Evolutionary conservation across 2,113 vertebrate species (phyloP).

Genomic region (Rhea americana): DNA sequence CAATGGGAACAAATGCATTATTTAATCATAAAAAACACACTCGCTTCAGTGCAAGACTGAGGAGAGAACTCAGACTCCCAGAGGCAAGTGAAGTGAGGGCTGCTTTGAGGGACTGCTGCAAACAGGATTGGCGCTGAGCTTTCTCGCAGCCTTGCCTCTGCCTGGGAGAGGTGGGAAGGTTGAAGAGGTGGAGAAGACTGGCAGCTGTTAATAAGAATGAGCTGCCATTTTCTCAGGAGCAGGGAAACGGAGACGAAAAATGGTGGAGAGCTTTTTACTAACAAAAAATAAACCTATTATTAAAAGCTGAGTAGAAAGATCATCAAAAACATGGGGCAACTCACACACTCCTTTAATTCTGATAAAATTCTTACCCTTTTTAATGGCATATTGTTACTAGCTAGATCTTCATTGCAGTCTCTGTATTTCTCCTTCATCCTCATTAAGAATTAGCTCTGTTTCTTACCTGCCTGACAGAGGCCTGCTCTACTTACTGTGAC

Average conservation of each 20-base stretch:
- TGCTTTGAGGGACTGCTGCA: neutral
- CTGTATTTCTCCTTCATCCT: neutral
- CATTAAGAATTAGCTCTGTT: neutral
- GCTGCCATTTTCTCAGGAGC: neutral
- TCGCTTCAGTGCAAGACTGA: neutral
- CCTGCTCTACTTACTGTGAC: conserved; percentile 24
- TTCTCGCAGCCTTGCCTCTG: neutral
- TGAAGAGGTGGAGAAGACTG: neutral
- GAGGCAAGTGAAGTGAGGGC: neutral
- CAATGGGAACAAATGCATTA: conserved; percentile 14
- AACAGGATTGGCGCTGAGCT: neutral
- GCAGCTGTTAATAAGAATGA: neutral
- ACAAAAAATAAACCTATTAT: conserved; percentile 14
- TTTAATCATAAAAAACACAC: neutral
- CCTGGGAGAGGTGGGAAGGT: neutral
- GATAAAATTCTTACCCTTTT: neutral
- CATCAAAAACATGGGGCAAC: neutral
- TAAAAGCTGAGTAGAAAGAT: neutral
- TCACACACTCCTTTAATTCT: neutral
- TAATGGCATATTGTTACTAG: neutral
- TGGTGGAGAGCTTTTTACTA: neutral
- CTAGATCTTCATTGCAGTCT: neutral
- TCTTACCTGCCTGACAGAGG: neutral
- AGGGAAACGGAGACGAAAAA: neutral
- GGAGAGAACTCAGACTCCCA: conserved; percentile 22